These are phyloP conservation scores for Aurelia aurita DNA, from an alignment of 30 jellyfish, hydroid and myxozoan genomes.

Conservation along the genomic window DNA sequence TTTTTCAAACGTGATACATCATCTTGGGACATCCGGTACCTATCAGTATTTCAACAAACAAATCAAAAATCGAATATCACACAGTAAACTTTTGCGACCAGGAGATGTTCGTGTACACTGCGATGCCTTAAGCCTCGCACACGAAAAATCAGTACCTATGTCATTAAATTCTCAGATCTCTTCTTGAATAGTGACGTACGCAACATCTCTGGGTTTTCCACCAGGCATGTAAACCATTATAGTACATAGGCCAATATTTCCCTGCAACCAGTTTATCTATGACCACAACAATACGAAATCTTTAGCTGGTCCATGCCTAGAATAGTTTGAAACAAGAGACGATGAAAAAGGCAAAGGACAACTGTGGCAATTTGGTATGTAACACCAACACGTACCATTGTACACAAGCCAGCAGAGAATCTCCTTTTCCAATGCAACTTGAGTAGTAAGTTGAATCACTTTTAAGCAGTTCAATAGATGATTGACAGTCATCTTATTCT, in stretches of 20 bases:
- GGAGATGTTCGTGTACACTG: too few species aligned
- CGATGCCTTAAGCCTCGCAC: too few species aligned
- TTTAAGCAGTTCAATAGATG: conserved; percentile 54
- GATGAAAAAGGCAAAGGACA: too few species aligned
- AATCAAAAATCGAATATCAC: too few species aligned
- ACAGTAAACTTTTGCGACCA: too few species aligned
- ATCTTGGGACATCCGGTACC: too few species aligned
- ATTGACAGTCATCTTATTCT: neutral
- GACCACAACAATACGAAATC: too few species aligned
- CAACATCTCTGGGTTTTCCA: neutral
- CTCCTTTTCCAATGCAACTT: conserved; percentile 68
- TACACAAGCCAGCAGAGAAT: conserved; percentile 87
- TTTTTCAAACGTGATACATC: too few species aligned
- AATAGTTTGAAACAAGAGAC: neutral
- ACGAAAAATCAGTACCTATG: too few species aligned
- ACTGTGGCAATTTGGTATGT: neutral
- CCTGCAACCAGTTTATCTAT: neutral
- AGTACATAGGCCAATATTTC: neutral
- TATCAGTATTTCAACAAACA: too few species aligned
- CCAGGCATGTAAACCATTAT: neutral
- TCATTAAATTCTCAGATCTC: too few species aligned
- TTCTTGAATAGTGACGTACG: too few species aligned
- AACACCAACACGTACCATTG: conserved; percentile 60
- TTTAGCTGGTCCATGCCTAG: neutral
- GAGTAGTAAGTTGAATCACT: conserved; percentile 80